phyloP scores from a whole-genome alignment of 1,140 invertebrate genomes.

The Magallana gigas region DNA sequence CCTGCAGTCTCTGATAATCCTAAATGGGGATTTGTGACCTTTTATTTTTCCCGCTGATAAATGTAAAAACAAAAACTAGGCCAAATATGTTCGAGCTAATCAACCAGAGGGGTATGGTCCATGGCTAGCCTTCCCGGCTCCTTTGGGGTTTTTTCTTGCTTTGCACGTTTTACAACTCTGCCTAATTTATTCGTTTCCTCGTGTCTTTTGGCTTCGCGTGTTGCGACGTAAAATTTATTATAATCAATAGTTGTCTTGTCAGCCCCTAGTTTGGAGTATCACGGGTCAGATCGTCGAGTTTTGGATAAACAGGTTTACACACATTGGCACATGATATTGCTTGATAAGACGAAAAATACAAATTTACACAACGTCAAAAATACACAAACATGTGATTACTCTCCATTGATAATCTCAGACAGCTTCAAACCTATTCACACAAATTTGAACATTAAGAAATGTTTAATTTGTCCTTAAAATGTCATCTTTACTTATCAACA shows the following conservation, averaged over 20 bases:
- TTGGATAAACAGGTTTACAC: slow-evolving; percentile 52
- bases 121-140: slow-evolving; percentile 7
- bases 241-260: background rate
- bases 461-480: slow-evolving; percentile 36
- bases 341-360: slow-evolving; percentile 55
- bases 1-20: slow-evolving; percentile 32
- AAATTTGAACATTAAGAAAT: slow-evolving; percentile 33
- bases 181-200: background rate
- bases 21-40: slow-evolving; percentile 33
- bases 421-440: slow-evolving; percentile 31
- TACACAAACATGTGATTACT: slow-evolving; percentile 44
- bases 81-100: slow-evolving; percentile 31
- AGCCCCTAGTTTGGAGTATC: slow-evolving; percentile 8
- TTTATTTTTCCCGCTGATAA: slow-evolving; percentile 36
- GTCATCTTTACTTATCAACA: slow-evolving; percentile 38
- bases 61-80: slow-evolving; percentile 35
- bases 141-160: background rate
- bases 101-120: background rate
- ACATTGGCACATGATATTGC: slow-evolving; percentile 52
- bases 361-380: slow-evolving; percentile 56
- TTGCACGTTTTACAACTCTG: background rate
- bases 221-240: slow-evolving; percentile 4
- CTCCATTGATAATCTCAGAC: slow-evolving; percentile 32
- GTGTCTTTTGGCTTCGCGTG: background rate
- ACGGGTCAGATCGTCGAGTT: slow-evolving; percentile 49